Evolutionary conservation across 2,113 vertebrate species (phyloP).

Genomic region (Phyllostomus hastatus): DNA sequence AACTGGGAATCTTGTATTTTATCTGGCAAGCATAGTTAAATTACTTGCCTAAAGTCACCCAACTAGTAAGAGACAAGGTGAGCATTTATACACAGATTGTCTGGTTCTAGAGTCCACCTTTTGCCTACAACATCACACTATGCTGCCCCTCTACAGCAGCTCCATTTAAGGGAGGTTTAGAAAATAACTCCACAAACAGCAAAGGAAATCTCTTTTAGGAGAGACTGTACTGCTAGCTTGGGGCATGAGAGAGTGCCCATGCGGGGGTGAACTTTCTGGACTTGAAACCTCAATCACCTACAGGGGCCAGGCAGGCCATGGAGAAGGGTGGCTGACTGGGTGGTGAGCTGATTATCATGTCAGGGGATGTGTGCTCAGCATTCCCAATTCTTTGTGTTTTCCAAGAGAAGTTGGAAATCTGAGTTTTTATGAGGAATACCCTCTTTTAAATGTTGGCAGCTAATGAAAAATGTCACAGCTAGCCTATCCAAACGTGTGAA

Average conservation of each 20-base stretch:
- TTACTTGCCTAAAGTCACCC: neutral
- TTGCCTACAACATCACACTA: neutral
- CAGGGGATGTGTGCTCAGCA: fast-evolving
- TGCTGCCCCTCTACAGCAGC: neutral
- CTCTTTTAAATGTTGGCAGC: neutral
- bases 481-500: neutral
- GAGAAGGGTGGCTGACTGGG: neutral
- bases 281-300: neutral
- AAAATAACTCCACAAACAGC: neutral
- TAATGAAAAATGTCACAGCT: neutral
- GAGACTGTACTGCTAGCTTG: neutral
- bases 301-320: neutral
- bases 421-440: neutral
- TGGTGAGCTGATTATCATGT: neutral
- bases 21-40: neutral
- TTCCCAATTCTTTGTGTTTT: neutral
- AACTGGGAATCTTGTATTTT: neutral
- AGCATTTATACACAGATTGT: neutral
- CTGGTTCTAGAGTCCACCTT: neutral
- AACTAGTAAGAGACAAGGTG: neutral
- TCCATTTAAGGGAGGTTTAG: neutral
- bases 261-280: neutral
- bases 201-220: neutral
- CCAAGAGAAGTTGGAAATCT: neutral
- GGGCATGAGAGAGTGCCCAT: neutral